phyloP scores from a whole-genome alignment of 2,113 vertebrate species.

The Scytalopus superciliaris region DNA sequence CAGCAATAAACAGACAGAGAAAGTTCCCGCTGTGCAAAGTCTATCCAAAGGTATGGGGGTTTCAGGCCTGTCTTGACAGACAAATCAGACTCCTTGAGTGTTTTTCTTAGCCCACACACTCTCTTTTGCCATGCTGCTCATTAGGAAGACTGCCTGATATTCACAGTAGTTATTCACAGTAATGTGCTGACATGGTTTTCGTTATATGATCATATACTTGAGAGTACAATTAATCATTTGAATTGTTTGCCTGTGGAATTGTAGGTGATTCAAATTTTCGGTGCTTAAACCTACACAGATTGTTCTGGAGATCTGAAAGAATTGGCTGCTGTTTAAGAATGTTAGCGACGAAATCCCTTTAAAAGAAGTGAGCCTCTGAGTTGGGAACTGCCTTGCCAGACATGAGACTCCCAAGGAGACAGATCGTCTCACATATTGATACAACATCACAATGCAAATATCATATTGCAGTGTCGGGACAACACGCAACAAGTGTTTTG shows the following conservation, averaged over 20 bases:
- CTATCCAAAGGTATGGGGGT: neutral
- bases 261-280: conserved; percentile 45
- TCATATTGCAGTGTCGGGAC: conserved; percentile 43
- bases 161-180: neutral
- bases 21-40: neutral
- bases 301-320: conserved; percentile 48
- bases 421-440: conserved; percentile 31
- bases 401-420: neutral
- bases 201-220: neutral
- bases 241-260: conserved; percentile 1
- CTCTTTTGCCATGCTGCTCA: neutral
- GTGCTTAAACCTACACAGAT: conserved; percentile 50
- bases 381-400: neutral
- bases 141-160: neutral
- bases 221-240: neutral
- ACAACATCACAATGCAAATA: conserved; percentile 46
- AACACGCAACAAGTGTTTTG: conserved; percentile 32
- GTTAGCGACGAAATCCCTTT: conserved; percentile 53
- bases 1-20: neutral
- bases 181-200: neutral
- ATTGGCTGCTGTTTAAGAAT: conserved; percentile 46
- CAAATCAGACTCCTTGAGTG: neutral
- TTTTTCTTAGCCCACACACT: neutral
- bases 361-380: conserved; percentile 25
- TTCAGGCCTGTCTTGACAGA: neutral